Evolutionary conservation across 2,888 invertebrate species (phyloP).

Genomic region (Ashinkailepas kermadecensis): DNA sequence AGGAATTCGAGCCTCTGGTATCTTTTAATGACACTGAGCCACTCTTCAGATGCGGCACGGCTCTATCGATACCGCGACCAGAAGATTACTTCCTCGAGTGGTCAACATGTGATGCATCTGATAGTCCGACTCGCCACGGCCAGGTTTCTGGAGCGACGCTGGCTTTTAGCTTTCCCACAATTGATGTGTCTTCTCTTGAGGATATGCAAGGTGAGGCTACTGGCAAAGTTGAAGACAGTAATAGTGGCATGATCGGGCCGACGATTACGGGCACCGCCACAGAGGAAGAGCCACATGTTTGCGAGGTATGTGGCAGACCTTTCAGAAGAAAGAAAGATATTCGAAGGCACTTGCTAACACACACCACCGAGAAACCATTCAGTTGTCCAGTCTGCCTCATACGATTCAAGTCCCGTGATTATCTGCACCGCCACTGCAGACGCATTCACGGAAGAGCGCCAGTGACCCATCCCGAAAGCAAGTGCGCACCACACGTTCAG

Average conservation of each 20-base stretch:
- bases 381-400: neutral
- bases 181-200: neutral
- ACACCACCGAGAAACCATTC: neutral
- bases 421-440: neutral
- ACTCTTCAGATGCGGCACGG: too few relatives aligned
- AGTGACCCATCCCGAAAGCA: neutral
- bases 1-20: neutral
- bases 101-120: neutral
- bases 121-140: neutral
- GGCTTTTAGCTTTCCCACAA: neutral
- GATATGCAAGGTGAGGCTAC: neutral
- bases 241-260: neutral
- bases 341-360: conserved; percentile 34
- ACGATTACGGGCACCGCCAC: conserved; percentile 24
- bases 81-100: neutral
- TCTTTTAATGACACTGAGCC: too few relatives aligned
- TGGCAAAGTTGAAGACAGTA: neutral
- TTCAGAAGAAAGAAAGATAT: conserved; percentile 36
- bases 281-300: conserved; percentile 22
- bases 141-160: neutral
- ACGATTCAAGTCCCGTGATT: neutral
- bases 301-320: conserved; percentile 32
- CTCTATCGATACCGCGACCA: neutral
- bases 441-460: neutral
- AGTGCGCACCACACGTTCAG: neutral